Evolutionary conservation across 2,113 vertebrate species (phyloP).

Genomic region (Epinephelus lanceolatus): DNA sequence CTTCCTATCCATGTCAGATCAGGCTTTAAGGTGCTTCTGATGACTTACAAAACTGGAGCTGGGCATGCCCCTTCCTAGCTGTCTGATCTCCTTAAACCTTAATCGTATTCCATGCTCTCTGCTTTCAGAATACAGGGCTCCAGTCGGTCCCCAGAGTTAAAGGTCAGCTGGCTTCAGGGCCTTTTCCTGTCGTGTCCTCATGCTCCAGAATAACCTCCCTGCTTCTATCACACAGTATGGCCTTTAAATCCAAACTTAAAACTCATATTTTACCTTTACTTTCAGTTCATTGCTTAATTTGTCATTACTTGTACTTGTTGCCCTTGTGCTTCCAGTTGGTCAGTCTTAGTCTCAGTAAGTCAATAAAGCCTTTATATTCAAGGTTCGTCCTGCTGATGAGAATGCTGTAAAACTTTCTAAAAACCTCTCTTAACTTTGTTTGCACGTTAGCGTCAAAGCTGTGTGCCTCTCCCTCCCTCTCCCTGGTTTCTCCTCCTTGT

Average conservation of each 20-base stretch:
- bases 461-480: too few relatives aligned
- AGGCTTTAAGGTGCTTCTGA: neutral
- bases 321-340: neutral
- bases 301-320: neutral
- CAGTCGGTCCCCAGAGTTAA: neutral
- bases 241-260: neutral
- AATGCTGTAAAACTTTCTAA: neutral
- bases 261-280: neutral
- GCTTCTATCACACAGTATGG: neutral
- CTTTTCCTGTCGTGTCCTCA: neutral
- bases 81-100: neutral
- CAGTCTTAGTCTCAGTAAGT: neutral
- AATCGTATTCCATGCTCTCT: neutral
- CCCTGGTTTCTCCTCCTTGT: too few relatives aligned
- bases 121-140: neutral
- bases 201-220: neutral
- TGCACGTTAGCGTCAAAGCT: neutral
- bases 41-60: neutral
- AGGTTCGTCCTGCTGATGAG: neutral
- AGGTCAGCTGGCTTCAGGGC: neutral
- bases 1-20: neutral
- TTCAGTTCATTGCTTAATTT: neutral
- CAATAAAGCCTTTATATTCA: neutral
- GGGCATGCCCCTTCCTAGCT: too few relatives aligned
- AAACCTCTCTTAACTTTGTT: neutral